Conservation (phyloP, 2,888 invertebrate genomes). For the Tineola bisselliella region DNA sequence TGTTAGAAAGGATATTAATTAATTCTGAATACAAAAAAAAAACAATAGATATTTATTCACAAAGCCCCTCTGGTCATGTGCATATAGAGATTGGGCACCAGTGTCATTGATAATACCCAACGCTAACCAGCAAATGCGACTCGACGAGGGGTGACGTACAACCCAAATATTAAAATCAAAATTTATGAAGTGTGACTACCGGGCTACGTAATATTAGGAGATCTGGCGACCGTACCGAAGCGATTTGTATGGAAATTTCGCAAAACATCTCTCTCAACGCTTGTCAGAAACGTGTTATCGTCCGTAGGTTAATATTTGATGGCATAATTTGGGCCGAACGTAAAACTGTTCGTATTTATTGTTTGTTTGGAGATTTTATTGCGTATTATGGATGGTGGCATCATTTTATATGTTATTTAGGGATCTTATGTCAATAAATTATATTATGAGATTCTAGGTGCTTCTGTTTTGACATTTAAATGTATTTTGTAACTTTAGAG, state of each 20-base stretch:
- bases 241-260: slow-evolving; percentile 65
- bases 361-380: slow-evolving; percentile 49
- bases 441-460: not conserved
- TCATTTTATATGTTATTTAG: slow-evolving; percentile 32
- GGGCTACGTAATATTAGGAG: slow-evolving; percentile 16
- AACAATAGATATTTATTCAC: not conserved
- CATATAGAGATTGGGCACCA: slow-evolving; percentile 24
- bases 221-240: slow-evolving; percentile 42
- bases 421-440: not conserved
- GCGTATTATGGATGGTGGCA: slow-evolving; percentile 47
- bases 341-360: slow-evolving; percentile 32
- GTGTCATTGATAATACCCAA: slow-evolving; percentile 20
- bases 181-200: slow-evolving; percentile 58
- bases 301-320: slow-evolving; percentile 50
- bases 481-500: not conserved
- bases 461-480: not conserved
- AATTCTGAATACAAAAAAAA: not conserved
- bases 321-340: slow-evolving; percentile 59
- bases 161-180: slow-evolving; percentile 57
- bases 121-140: slow-evolving; percentile 15
- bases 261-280: slow-evolving; percentile 41
- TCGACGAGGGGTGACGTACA: slow-evolving; percentile 24
- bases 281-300: slow-evolving; percentile 29
- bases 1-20: not conserved
- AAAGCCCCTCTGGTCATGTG: slow-evolving; percentile 6